Evolutionary conservation across 2,888 invertebrate genomes (phyloP), one percentile per base, ranked within the genome.

Genomic region (Acleris sparsana): DNA sequence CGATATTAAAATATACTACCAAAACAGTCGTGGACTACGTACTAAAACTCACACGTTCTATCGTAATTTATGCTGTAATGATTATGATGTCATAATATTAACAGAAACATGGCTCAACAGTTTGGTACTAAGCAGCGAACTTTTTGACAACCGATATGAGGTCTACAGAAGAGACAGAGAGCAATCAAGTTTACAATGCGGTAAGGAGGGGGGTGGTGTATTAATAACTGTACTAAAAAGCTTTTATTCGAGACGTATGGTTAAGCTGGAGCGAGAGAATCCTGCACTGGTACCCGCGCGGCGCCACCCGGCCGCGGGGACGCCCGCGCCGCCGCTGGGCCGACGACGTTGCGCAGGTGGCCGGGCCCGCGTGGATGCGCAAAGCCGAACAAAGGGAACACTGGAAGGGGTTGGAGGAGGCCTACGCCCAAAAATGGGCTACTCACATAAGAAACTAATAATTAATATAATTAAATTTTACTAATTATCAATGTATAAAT

Each of bases 151-250:
- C 17, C n/a, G 58, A 33, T 66, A 66, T 18, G 44, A 20, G n/a
- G 61, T 66, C 7, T 66, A 53, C 22, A 56, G 66, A 25, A 16
- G 62, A 53, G 66, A 66, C 13, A 60, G 65, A n/a, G 43, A 66
- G 18, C 18, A 39, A 16, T n/a, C 53, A 5, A 53, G 29, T 22
- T 22, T 13, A 2, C 25, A 29, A 5, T 6, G 33, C 16, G 17
- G 33, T 1, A 51, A 51, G 39, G 52, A 49, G 5, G 59, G 59
- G 1, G 59, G 59, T 3, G 59, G 59, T 1, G 59, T 59, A 17
- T 16, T 51, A n/a, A 51, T 59, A 5, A 51, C 59, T 2, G 39
- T 59, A 0, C 5, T 7, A 2, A 59, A 39, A 22, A 33, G 18
- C 16, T 5, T 51, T 9, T 7, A 4, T 18, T 59, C 59, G 1